A percentile compares a stretch with the other conserved stretches of the same genome.
phyloP scores from a whole-genome alignment of 2,113 vertebrate genomes.

The Puntigrus tetrazona region DNA sequence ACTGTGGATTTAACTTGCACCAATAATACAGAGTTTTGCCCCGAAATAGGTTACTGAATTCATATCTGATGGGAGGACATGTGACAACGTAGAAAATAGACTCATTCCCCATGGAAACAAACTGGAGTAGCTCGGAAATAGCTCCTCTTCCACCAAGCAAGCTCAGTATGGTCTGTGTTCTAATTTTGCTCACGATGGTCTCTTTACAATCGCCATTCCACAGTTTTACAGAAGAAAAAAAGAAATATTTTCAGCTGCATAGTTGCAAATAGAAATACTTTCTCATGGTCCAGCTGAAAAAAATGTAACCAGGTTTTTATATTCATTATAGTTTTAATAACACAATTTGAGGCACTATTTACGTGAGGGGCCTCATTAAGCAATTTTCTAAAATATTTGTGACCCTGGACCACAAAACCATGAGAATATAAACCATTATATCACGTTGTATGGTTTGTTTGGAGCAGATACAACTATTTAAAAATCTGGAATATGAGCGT shows the following conservation, averaged over 20 bases:
- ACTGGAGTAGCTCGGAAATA: slow-evolving; percentile 55
- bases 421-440: too few relatives aligned
- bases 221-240: not conserved
- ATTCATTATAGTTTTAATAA: not conserved
- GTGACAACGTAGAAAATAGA: slow-evolving; percentile 56
- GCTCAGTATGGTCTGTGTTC: slow-evolving; percentile 47
- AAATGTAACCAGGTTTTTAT: not conserved
- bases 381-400: not conserved
- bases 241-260: not conserved
- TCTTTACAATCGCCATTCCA: slow-evolving; percentile 6
- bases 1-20: not conserved
- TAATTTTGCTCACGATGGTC: slow-evolving; percentile 20
- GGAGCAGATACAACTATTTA: too few relatives aligned
- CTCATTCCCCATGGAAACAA: slow-evolving; percentile 51
- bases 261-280: not conserved
- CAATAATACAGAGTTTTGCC: slow-evolving; percentile 32
- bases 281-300: not conserved
- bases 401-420: too few relatives aligned
- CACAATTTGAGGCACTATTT: not conserved
- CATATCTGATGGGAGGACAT: slow-evolving; percentile 54
- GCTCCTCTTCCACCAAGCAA: slow-evolving; percentile 49
- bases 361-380: not conserved
- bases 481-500: too few relatives aligned
- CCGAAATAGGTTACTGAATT: slow-evolving; percentile 60
- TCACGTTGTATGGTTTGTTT: too few relatives aligned